Base-by-base conservation (phyloP, 1,140 invertebrate genomes). In the Sycophila sp. region DNA sequence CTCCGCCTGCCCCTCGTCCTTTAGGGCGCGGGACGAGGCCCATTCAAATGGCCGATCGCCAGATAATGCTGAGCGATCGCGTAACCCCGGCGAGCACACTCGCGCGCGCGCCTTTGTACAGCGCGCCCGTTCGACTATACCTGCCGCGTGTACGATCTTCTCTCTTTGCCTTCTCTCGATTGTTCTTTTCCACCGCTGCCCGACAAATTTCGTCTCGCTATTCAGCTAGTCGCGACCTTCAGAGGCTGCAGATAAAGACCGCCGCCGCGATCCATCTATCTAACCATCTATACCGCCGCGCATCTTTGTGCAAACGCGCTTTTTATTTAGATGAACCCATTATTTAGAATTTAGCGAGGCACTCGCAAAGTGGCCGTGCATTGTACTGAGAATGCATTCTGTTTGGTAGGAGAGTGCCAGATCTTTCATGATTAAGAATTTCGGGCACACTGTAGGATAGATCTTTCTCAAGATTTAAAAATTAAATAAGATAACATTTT, bases 1-100 rank as follows among this genome's bases (percentile, higher is more conserved):
- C n/a, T 26, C 53, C 24, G 15, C 55, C 15, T 4, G 51, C 51
- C 4, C 51, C 11, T n/a, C n/a, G 30, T 47, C 32, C 59, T 45
- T 47, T 36, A 40, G 11, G 4, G 36, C 22, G 36, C 26, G 51
- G 19, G 53, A n/a, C 55, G 34, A 10, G 32, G 24, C 42, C 47
- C 47, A 67, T 67, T 67, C 56, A 68, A 68, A 60, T 60, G 40
- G 56, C 66, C 66, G 66, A 68, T 68, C 66, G 58, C 28, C 30
- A 62, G 59, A 63, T 56, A 63, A 70, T 63, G 15, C 42, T 38
- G 26, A 42, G 28, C 67, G 56, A 67, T 58, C 53, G 63, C 63
- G 36, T 53, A 42, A 42, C n/a, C 36, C 49, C 36, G 11, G 17
- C 56, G 34, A 10, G 15, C 6, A 32, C 28, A 19, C n/a, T 13